Evolutionary conservation across 2,113 vertebrate genomes (phyloP), one percentile per base, ranked within the genome.

Genomic region (Syngnathus scovelli): DNA sequence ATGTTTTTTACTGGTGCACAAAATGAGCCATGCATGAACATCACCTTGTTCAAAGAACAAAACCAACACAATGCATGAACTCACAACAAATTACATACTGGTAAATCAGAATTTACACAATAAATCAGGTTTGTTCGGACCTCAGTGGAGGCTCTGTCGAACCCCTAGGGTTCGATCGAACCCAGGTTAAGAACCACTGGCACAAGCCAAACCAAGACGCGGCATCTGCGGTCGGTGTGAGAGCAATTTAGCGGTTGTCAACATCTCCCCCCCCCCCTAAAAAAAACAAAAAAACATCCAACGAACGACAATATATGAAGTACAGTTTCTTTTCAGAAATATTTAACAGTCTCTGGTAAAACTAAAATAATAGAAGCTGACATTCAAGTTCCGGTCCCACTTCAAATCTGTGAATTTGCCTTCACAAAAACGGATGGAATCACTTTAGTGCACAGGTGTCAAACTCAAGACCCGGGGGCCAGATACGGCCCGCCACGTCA

Each of bases 371-470:
- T 66, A 80, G 75, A 84, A 83, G 79, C 86, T 85, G 84, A 90
- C 88, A 90, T 90, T 90, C 88, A 90, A 85, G 83, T 85, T 90
- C 82, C 74, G 79, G 83, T 88, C 83, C 86, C 82, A 85, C 85
- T 87, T 86, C 82, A 82, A 33, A 80, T 87, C 59, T 81, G 86
- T 82, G 78, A 90, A 85, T 70, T 82, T 74, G 75, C 83, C 61
- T 84, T 87, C 86, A 82, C 85, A 74, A 84, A 87, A 82, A 78
- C 78, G 5, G 82, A 86, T 87, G 83, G 85, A 84, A 85, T 87
- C 86, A 82, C 81, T 77, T 78, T 88, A 89, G 88, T 89, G 88
- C 88, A 89, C 23, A 23, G 23, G 23, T 23, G 23, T 23, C 23
- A 23, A 23, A 23, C 23, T 23, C 23, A 23, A 23, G 23, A 23